Conservation (phyloP, 53 echinoderm and acorn worm genomes). For the Henricia sp. region DNA sequence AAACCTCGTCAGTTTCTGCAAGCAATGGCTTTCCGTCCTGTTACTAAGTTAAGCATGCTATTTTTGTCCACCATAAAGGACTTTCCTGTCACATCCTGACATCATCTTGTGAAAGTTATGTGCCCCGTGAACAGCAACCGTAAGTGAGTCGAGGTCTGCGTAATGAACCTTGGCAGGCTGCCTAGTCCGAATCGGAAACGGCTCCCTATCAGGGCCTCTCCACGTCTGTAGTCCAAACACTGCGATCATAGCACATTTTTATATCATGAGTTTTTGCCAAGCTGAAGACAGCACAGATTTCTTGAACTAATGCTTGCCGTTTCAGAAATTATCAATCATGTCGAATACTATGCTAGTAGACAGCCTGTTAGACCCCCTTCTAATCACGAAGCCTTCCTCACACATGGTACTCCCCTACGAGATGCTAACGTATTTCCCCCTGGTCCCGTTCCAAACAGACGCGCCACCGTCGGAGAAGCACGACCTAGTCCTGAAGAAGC, state of each 20-base stretch:
- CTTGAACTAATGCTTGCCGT: too few relatives aligned
- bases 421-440: conserved; percentile 60
- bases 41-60: conserved; percentile 42
- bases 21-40: neutral
- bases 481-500: conserved; percentile 97
- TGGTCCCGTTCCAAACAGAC: conserved; percentile 78
- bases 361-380: conserved; percentile 38
- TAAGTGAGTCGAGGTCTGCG: neutral
- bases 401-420: conserved; percentile 58
- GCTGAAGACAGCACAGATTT: too few relatives aligned
- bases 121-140: conserved; percentile 6
- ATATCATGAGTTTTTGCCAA: too few relatives aligned
- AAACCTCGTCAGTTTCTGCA: conserved; percentile 6
- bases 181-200: conserved; percentile 23
- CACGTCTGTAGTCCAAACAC: neutral
- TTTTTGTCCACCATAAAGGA: conserved; percentile 38
- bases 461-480: conserved; percentile 94
- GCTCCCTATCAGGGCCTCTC: conserved; percentile 5
- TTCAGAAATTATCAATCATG: too few relatives aligned
- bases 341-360: conserved; percentile 26
- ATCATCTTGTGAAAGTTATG: neutral
- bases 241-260: neutral
- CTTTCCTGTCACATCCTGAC: conserved; percentile 44
- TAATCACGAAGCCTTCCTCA: conserved; percentile 20
- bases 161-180: conserved; percentile 56